Percentiles rank a stretch among this genome's conserved stretches.
Evolutionary conservation across 2,888 invertebrate genomes (phyloP).

Genomic region (Sinotaia quadrata): DNA sequence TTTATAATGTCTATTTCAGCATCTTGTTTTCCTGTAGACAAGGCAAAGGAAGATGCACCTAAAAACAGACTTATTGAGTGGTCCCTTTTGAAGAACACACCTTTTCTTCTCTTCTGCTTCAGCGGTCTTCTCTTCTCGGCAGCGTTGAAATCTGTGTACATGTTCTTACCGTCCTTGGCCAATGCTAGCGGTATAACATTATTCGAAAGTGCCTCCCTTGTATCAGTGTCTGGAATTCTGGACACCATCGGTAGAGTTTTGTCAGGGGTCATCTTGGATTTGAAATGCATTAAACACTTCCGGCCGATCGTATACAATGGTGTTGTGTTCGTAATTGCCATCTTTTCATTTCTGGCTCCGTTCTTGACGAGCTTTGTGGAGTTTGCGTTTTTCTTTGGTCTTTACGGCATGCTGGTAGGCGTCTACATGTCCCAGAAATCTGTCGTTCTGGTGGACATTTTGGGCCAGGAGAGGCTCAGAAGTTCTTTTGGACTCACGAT

Average conservation of each 20-base stretch:
- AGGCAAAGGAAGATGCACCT: not conserved
- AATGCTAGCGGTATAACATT: slow-evolving; percentile 46
- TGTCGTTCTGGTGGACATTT: slow-evolving; percentile 57
- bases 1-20: not conserved
- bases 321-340: slow-evolving; percentile 49
- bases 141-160: slow-evolving; percentile 45
- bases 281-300: slow-evolving; percentile 46
- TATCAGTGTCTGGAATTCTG: slow-evolving; percentile 53
- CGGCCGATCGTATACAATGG: slow-evolving; percentile 52
- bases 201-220: slow-evolving; percentile 47
- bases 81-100: slow-evolving; percentile 33
- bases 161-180: slow-evolving; percentile 57
- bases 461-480: slow-evolving; percentile 54
- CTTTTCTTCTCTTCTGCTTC: slow-evolving; percentile 39
- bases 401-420: slow-evolving; percentile 57
- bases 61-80: slow-evolving; percentile 36
- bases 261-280: slow-evolving; percentile 50
- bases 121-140: slow-evolving; percentile 38
- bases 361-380: slow-evolving; percentile 38
- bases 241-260: slow-evolving; percentile 52
- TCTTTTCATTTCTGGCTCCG: slow-evolving; percentile 49
- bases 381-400: slow-evolving; percentile 42
- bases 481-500: slow-evolving; percentile 59
- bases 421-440: slow-evolving; percentile 62
- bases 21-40: slow-evolving; percentile 30